Base-by-base conservation (phyloP, 1,140 invertebrate species). In the Lethrus apterus region DNA sequence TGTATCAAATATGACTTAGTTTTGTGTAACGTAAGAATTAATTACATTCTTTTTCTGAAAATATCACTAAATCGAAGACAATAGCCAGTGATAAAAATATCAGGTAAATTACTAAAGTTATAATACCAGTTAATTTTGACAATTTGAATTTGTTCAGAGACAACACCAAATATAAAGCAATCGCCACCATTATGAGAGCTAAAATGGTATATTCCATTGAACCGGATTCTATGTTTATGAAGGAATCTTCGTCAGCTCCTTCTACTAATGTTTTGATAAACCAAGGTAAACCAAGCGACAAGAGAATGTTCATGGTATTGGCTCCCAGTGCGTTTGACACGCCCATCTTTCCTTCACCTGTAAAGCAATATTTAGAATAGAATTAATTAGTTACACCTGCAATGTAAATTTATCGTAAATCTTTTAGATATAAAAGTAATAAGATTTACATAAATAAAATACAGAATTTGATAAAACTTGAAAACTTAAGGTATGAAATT, bases 211-310 rank as follows among this genome's bases (percentile, higher is more conserved):
- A 84, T 30, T 76, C 74, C 8, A 86, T 72, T 1, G 76, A 74
- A 13, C 67, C 68, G 0, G 78, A 83, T 17, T 74, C 69, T 34
- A 79, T 79, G 15, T 60, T 44, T 0, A 78, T 69, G 13, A 57
- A 67, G 0, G 67, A 54, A 1, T 60, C 44, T 1, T 69, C 52
- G n/a, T 73, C 60, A 0, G 51, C 64, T 1, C 71, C 64, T 9
- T 75, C 66, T 30, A 78, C 68, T 31, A 83, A 62, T 2, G 79
- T 80, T 54, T 80, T 86, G 31, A 90, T 81, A 3, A 86, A 75
- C 89, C 88, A 93, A 0, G 88, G 88, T 9, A 90, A 56, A 2
- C 86, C 86, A 8, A 92, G 66, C n/a, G 86, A 89, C n/a, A 91
- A 70, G 0, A 91, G 60, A 41, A 91, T 89, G 45, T 89, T 87